Percentiles rank a stretch among this genome's conserved stretches.
Evolutionary conservation across 2,113 vertebrate genomes (phyloP).

Genomic region (Tetrax tetrax): DNA sequence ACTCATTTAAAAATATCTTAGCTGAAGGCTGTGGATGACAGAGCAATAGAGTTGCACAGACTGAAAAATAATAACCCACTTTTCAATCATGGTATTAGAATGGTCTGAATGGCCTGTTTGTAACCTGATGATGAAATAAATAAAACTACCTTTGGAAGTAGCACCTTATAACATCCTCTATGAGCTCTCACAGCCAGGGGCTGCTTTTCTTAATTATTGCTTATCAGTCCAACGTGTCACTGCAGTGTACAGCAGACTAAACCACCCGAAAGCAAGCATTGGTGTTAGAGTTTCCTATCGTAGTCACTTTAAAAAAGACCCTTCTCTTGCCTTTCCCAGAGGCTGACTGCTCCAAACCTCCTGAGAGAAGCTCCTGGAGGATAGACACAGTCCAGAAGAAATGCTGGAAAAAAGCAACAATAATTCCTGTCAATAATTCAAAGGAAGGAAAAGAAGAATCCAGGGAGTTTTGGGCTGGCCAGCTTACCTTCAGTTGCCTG

Average conservation of each 20-base stretch:
- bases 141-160: background rate
- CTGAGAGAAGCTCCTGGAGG: background rate
- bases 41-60: background rate
- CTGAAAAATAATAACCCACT: background rate
- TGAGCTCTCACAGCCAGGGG: background rate
- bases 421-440: background rate
- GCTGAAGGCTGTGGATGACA: background rate
- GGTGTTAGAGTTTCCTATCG: background rate
- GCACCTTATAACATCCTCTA: background rate
- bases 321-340: background rate
- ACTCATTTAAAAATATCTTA: constrained; percentile 12
- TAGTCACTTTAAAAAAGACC: background rate
- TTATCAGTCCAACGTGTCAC: background rate
- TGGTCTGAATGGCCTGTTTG: background rate
- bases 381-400: background rate
- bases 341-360: background rate
- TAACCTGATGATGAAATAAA: background rate
- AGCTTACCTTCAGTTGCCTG: background rate
- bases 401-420: background rate
- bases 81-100: background rate
- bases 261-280: background rate
- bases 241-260: background rate
- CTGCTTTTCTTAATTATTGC: background rate
- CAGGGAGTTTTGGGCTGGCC: background rate
- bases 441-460: background rate